These are phyloP conservation scores for Neofelis nebulosa DNA, from an alignment of 2,113 vertebrate species.

Conservation along the genomic window DNA sequence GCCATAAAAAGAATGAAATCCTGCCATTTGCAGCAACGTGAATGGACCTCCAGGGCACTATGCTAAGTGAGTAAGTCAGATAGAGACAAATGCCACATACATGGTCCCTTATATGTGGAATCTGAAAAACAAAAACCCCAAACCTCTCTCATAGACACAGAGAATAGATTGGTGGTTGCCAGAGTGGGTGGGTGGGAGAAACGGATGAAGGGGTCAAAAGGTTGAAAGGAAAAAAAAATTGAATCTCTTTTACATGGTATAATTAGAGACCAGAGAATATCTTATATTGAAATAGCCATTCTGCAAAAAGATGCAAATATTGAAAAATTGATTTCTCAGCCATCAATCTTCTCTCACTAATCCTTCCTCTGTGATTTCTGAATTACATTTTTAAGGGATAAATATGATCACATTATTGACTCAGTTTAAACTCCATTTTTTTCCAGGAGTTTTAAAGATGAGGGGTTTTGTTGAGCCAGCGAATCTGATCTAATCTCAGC, in stretches of 20 bases:
- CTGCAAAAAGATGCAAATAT: not conserved
- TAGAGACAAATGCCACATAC: not conserved
- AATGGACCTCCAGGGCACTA: not conserved
- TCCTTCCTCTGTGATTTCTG: not conserved
- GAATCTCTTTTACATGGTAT: not conserved
- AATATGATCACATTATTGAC: not conserved
- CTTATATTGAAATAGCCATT: not conserved
- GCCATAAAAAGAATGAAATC: not conserved
- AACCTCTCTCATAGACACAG: not conserved
- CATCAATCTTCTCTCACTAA: not conserved
- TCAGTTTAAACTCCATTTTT: not conserved
- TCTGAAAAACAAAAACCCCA: not conserved
- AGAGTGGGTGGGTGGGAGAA: not conserved
- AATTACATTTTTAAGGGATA: not conserved
- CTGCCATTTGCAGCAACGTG: not conserved
- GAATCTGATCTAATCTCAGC: not conserved
- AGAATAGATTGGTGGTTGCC: not conserved
- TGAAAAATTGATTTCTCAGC: not conserved
- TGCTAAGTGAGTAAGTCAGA: not conserved
- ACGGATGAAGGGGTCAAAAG: not conserved
- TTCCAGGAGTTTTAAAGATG: not conserved
- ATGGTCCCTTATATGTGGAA: not conserved
- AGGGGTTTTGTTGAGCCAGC: not conserved
- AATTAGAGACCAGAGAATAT: conserved; percentile 22
- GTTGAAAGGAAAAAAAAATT: not conserved